Evolutionary conservation across 1,140 invertebrate species (phyloP).

Genomic region (Ceratitis capitata): DNA sequence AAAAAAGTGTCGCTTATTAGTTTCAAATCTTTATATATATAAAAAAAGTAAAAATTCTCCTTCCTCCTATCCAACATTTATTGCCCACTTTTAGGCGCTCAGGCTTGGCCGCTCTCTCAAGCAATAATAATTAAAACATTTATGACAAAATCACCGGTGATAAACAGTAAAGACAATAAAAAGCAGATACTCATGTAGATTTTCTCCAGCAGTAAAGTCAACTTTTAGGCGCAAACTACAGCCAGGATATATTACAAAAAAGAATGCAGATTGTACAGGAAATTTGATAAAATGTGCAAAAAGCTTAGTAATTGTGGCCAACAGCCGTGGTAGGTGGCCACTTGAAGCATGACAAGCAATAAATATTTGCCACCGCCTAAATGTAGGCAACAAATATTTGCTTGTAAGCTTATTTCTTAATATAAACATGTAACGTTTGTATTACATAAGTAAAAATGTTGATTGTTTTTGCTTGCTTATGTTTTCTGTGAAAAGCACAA

Average conservation of each 20-base stretch:
- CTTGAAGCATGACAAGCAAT: background rate
- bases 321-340: background rate
- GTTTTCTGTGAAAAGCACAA: background rate
- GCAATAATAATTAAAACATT: slow-evolving; percentile 12
- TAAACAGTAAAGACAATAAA: background rate
- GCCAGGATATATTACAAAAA: background rate
- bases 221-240: slow-evolving; percentile 6
- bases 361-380: background rate
- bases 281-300: background rate
- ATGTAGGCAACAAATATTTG: background rate
- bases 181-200: background rate
- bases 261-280: background rate
- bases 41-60: too few relatives aligned
- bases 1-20: too few relatives aligned
- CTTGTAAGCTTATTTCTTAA: background rate
- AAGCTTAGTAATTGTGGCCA: background rate
- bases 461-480: background rate
- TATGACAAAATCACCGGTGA: slow-evolving; percentile 2
- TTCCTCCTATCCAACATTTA: too few relatives aligned
- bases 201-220: background rate
- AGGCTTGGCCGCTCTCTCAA: background rate
- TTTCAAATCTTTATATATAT: too few relatives aligned
- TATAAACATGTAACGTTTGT: too few relatives aligned
- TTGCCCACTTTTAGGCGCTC: slow-evolving; percentile 11
- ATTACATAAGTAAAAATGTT: background rate